A percentile compares a stretch with the other conserved stretches of the same genome.
phyloP scores from a whole-genome alignment of 2,797 vertebrate species.

The Alca torda region DNA sequence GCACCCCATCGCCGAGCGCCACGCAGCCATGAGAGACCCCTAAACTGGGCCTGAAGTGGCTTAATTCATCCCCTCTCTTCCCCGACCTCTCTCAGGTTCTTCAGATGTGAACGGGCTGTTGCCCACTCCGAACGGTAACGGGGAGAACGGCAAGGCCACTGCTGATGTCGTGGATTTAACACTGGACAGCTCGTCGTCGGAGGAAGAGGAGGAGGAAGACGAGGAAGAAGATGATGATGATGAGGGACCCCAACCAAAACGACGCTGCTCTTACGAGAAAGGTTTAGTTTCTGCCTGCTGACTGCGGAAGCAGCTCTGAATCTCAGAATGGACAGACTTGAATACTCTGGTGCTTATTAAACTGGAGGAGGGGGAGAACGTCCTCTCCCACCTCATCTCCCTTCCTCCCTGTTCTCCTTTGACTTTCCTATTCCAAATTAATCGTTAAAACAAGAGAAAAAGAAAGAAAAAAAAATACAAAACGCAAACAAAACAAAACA shows the following conservation, averaged over 20 bases:
- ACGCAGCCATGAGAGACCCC: background rate
- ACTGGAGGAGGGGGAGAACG: constrained; percentile 61
- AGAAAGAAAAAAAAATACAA: background rate
- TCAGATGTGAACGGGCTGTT: constrained; percentile 88
- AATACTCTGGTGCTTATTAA: constrained; percentile 75
- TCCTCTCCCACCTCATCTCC: constrained; percentile 48
- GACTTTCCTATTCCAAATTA: constrained; percentile 69
- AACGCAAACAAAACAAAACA: background rate
- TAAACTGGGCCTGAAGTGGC: fast-evolving
- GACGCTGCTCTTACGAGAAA: constrained; percentile 94
- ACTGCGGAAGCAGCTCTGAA: constrained; percentile 54
- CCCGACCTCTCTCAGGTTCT: constrained; percentile 72
- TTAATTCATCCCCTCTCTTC: background rate
- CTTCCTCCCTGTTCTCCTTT: constrained; percentile 64
- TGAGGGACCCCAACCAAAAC: constrained; percentile 89
- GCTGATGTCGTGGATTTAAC: constrained; percentile 93
- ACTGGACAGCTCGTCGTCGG: constrained; percentile 94
- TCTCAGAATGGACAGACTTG: constrained; percentile 60
- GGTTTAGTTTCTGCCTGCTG: constrained; percentile 97
- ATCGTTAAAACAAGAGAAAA: constrained; percentile 34
- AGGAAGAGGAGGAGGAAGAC: constrained; percentile 90
- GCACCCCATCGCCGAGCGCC: background rate
- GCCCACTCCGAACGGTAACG: constrained; percentile 79
- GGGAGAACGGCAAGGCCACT: constrained; percentile 81
- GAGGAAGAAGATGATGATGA: constrained; percentile 92